These are phyloP conservation scores for Drosophila paramelanica DNA, from an alignment of 2,888 invertebrate genomes.

Conservation along the genomic window DNA sequence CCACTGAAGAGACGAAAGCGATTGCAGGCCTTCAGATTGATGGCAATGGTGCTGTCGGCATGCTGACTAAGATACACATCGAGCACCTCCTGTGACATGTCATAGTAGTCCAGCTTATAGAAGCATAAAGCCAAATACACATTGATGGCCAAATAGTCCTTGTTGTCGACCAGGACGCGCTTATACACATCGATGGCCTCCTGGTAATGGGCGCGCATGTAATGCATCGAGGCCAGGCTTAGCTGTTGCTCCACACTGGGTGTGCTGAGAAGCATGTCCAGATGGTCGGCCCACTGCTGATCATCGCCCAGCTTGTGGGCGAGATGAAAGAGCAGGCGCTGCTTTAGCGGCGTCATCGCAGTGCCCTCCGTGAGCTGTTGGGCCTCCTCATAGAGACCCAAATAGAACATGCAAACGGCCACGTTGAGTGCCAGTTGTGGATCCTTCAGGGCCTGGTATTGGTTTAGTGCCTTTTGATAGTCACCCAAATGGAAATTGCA, in stretches of 20 bases:
- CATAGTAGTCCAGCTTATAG: slow-evolving; percentile 99
- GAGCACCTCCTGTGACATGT: slow-evolving; percentile 98
- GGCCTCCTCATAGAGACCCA: slow-evolving; percentile 89
- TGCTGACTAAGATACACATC: slow-evolving; percentile 96
- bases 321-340: slow-evolving; percentile 95
- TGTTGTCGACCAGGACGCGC: slow-evolving; percentile 94
- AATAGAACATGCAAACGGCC: slow-evolving; percentile 97
- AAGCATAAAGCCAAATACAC: slow-evolving; percentile 99
- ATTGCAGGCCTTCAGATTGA: slow-evolving; percentile 94
- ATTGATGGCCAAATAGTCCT: slow-evolving; percentile 97
- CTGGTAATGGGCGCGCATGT: slow-evolving; percentile 97
- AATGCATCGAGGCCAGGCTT: slow-evolving; percentile 97
- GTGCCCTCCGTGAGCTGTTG: slow-evolving; percentile 89
- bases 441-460: slow-evolving; percentile 87
- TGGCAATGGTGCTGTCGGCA: slow-evolving; percentile 97
- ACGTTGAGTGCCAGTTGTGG: slow-evolving; percentile 89
- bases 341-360: slow-evolving; percentile 88
- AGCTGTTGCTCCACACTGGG: slow-evolving; percentile 94
- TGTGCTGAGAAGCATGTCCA: slow-evolving; percentile 93
- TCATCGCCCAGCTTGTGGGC: slow-evolving; percentile 97
- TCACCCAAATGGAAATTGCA: slow-evolving; percentile 98
- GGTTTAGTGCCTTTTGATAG: slow-evolving; percentile 92
- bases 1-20: slow-evolving; percentile 95
- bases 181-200: slow-evolving; percentile 99
- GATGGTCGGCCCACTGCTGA: slow-evolving; percentile 91